phyloP scores from a whole-genome alignment of 2,888 invertebrate genomes.

The Tetragonisca angustula region DNA sequence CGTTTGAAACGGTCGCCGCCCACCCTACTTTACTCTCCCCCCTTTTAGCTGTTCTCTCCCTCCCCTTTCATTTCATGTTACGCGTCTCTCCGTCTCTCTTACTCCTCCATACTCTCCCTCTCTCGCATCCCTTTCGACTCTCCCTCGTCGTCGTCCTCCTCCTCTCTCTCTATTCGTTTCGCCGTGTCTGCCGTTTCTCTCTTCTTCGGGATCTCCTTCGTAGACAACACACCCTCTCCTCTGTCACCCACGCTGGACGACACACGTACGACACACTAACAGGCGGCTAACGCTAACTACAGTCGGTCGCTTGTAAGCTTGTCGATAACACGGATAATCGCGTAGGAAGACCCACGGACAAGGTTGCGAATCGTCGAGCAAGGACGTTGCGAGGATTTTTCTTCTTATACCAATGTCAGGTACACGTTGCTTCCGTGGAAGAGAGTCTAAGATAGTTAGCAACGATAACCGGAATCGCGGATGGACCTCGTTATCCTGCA shows the following conservation, averaged over 20 bases:
- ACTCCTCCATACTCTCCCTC: conserved; percentile 7
- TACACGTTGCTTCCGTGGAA: neutral
- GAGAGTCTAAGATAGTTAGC: conserved; percentile 11
- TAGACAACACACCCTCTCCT: conserved; percentile 1
- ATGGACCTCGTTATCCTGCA: conserved; percentile 18
- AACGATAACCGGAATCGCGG: conserved; percentile 20
- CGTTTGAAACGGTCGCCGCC: conserved; percentile 76
- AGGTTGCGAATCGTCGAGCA: conserved; percentile 43
- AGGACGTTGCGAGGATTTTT: conserved; percentile 44
- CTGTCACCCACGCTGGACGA: conserved; percentile 21
- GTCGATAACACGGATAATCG: conserved; percentile 21
- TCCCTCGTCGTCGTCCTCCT: conserved; percentile 9
- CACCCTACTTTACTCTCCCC: conserved; percentile 69
- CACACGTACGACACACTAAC: neutral
- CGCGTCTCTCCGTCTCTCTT: conserved; percentile 14
- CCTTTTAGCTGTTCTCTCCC: conserved; percentile 29
- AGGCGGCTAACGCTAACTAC: neutral
- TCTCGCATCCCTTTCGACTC: neutral
- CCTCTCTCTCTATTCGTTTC: neutral
- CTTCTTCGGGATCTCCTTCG: neutral
- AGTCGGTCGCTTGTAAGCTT: neutral
- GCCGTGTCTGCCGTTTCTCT: neutral
- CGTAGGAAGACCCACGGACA: conserved; percentile 40
- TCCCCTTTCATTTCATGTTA: conserved; percentile 28
- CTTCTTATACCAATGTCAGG: neutral